Evolutionary conservation across 2,113 vertebrate genomes (phyloP), one percentile per base, ranked within the genome.

Genomic region (Trichomycterus rosablanca): DNA sequence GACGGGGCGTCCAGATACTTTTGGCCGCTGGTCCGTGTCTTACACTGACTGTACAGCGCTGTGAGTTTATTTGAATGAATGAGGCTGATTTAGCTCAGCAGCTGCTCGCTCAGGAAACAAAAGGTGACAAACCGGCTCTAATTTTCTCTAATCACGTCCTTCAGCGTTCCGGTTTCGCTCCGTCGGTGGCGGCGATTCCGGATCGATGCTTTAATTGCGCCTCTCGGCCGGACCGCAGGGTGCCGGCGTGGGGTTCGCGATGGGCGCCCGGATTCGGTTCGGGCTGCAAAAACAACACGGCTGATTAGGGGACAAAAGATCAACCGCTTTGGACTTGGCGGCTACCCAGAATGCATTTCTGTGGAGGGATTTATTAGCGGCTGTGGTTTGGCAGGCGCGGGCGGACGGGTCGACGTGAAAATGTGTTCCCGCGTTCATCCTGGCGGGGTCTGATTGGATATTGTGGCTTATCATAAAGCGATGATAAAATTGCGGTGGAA

Each of bases 341-440:
- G 34, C 7, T n/a, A 24, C 22, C 52, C 48, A 34, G 46, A 22
- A 4, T 5, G 18, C 10, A 28, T 14, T 26, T 39, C 20, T 16
- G n/a, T 42, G 2, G 11, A 32, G 15, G n/a, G 7, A 16, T 28
- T 56, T 16, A 34, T 32, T 24, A 30, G 20, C 34, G 32, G n/a
- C 40, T 54, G 20, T n/a, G 54, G 45, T 51, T 43, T 59, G 54
- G 15, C 15, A 20, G 24, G 26, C 12, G 23, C 32, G 18, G 26
- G 39, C 26, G 55, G 61, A 59, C 5, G 6, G 35, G n/a, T 76
- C 76, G 59, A 70, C 68, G 50, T 15, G 26, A n/a, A 19, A n/a
- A 22, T 4, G 1, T 7, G n/a, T 30, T 52, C n/a, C 24, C 40
- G 18, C 10, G 4, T 43, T n/a, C 43, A 20, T 16, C 6, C 8